Evolutionary conservation across 2,888 invertebrate genomes (phyloP).

Genomic region (Tipula confusa): DNA sequence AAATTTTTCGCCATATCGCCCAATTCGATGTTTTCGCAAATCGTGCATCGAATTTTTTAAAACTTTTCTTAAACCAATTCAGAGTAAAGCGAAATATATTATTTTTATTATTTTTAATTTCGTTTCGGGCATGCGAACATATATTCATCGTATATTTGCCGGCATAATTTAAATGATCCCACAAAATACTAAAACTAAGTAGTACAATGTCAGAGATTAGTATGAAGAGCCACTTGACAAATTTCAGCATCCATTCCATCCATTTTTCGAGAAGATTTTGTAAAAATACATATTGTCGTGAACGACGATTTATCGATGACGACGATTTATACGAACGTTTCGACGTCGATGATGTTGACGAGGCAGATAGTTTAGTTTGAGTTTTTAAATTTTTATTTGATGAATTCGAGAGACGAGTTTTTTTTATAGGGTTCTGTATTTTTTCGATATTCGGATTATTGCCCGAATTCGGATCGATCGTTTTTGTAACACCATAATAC

Average conservation of each 20-base stretch:
- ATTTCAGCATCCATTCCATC: conserved; percentile 57
- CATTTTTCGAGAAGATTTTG: conserved; percentile 53
- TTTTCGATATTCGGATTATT: conserved; percentile 30
- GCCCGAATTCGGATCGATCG: conserved; percentile 34
- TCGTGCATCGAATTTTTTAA: conserved; percentile 45
- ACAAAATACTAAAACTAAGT: conserved; percentile 57
- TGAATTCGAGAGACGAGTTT: neutral
- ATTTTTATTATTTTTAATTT: conserved; percentile 45
- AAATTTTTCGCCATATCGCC: conserved; percentile 48
- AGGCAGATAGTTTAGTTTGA: neutral
- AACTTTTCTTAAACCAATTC: conserved; percentile 45
- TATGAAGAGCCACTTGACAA: conserved; percentile 72
- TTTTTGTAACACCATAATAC: conserved; percentile 46
- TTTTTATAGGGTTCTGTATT: conserved; percentile 1
- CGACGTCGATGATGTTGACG: conserved; percentile 26
- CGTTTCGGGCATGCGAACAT: conserved; percentile 38
- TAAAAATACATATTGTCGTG: conserved; percentile 53
- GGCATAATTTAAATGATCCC: conserved; percentile 42
- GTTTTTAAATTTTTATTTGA: neutral
- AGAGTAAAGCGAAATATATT: conserved; percentile 42
- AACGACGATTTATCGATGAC: conserved; percentile 42
- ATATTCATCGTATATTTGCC: conserved; percentile 31
- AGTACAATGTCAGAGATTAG: conserved; percentile 74
- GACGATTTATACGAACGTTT: conserved; percentile 33
- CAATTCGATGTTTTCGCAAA: conserved; percentile 47